Evolutionary conservation across 1,140 invertebrate genomes (phyloP), one percentile per base, ranked within the genome.

Genomic region (Plectrocnemia conspersa): DNA sequence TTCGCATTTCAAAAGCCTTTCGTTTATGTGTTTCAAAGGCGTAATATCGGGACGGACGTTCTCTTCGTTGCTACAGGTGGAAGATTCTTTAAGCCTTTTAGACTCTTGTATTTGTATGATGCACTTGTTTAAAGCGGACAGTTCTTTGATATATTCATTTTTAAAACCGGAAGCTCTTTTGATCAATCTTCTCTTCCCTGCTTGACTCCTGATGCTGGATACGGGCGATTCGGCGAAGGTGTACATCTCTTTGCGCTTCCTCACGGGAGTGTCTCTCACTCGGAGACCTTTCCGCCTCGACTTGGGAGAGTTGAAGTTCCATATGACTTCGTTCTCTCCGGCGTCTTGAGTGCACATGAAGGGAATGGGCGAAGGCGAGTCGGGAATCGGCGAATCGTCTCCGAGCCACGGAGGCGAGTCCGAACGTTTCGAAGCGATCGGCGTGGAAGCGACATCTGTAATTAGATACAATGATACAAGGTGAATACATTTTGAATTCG

Each of bases 261-360:
- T 70, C 5, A 73, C 61, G 13, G 73, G 72, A 38, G 73, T 74
- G 4, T 70, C 63, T 24, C 66, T 67, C 63, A 66, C 67, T 3
- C 59, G 57, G 19, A 63, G 61, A 49, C 58, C 54, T 23, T 59
- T 47, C 45, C 64, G 45, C 36, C 66, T 65, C 36, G 71, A 65
- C 49, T 69, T 69, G 22, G 71, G 71, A 32, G 73, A 74, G 54
- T 75, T 73, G 47, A 69, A 74, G 57, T 76, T 75, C 73, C 73
- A 76, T 16, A 76, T 66, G 47, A 76, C 74, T 63, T 75, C 72
- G 45, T 68, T 70, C 59, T 72, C 69, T 3, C 72, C 73, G 10
- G 71, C 74, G 67, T 76, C 74, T 64, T 76, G 74, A n/a, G 72
- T 76, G 53, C 70, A 75, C 2, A 74, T 38, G 64, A 76, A 76